These are phyloP conservation scores for Eubasilissa regina DNA, from an alignment of 1,140 invertebrate species.

Conservation along the genomic window DNA sequence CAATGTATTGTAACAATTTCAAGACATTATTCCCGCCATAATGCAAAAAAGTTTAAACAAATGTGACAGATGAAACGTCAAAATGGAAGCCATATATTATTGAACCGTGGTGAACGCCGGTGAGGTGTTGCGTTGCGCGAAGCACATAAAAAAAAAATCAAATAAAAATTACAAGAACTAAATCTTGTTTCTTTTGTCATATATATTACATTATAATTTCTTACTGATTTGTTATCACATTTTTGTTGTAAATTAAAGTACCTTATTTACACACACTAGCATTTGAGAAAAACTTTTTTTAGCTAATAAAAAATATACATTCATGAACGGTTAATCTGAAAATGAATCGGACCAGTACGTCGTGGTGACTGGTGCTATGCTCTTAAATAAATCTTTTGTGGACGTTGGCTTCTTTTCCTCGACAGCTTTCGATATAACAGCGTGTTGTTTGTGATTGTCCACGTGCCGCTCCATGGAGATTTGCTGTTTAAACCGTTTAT, in stretches of 20 bases:
- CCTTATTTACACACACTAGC: background rate
- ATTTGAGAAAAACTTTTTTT: constrained; percentile 21
- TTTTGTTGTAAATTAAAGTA: constrained; percentile 1
- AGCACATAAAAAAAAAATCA: background rate
- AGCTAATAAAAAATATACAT: constrained; percentile 26
- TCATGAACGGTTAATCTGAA: constrained; percentile 63
- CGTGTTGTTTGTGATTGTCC: constrained; percentile 63
- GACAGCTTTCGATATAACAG: constrained; percentile 60
- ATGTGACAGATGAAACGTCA: background rate
- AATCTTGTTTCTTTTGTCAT: background rate
- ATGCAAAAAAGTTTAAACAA: too few relatives aligned
- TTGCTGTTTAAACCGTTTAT: constrained; percentile 65
- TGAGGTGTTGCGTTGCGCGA: constrained; percentile 5
- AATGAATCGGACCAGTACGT: constrained; percentile 71
- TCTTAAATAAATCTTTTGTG: constrained; percentile 66
- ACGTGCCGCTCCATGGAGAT: constrained; percentile 65
- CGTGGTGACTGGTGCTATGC: constrained; percentile 67
- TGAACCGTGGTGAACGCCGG: background rate
- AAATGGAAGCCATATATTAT: background rate
- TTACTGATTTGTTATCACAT: background rate
- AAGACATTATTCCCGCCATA: too few relatives aligned
- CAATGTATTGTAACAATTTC: too few relatives aligned
- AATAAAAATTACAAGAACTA: constrained; percentile 2
- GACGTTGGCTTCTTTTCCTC: constrained; percentile 59
- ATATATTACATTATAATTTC: too few relatives aligned